Percentiles rank a stretch among this genome's conserved stretches.
phyloP scores from a whole-genome alignment of 2,113 vertebrate species.

The Osmerus eperlanus region DNA sequence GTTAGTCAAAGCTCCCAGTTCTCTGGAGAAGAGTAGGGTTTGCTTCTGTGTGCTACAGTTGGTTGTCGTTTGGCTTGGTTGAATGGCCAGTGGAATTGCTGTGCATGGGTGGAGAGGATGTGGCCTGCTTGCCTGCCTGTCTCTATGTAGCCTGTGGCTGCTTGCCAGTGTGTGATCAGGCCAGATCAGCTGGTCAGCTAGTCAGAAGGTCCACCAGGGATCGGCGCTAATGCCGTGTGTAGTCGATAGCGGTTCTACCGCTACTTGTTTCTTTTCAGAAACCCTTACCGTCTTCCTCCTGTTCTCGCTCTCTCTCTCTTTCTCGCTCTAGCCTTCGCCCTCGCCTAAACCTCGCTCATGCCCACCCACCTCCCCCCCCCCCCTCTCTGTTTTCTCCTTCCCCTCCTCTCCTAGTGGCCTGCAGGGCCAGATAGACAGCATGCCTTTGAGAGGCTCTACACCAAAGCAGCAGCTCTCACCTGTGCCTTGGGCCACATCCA shows the following conservation, averaged over 20 bases:
- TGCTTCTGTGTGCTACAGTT: background rate
- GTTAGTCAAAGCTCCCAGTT: background rate
- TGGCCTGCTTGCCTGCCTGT: background rate
- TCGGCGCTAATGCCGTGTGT: no score
- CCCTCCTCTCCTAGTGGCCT: background rate
- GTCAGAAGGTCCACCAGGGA: slow-evolving; percentile 1
- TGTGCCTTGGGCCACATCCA: slow-evolving; percentile 57
- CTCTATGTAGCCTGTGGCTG: background rate
- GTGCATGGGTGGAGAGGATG: background rate
- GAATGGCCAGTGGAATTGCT: background rate
- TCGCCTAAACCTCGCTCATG: background rate
- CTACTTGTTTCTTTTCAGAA: no score
- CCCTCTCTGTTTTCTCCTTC: background rate
- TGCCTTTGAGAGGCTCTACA: slow-evolving; percentile 37
- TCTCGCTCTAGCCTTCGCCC: background rate
- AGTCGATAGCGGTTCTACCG: no score
- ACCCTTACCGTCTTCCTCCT: no score
- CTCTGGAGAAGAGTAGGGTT: background rate
- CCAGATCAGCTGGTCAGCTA: background rate
- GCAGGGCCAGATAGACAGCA: slow-evolving; percentile 40
- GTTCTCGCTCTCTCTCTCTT: background rate
- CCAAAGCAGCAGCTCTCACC: slow-evolving; percentile 48
- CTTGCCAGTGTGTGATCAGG: background rate
- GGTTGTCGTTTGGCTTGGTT: slow-evolving; percentile 4
- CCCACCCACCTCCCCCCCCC: background rate